A percentile compares a stretch with the other conserved stretches of the same genome.
Conservation (phyloP, 2,113 vertebrate genomes). For the Morone chrysops region DNA sequence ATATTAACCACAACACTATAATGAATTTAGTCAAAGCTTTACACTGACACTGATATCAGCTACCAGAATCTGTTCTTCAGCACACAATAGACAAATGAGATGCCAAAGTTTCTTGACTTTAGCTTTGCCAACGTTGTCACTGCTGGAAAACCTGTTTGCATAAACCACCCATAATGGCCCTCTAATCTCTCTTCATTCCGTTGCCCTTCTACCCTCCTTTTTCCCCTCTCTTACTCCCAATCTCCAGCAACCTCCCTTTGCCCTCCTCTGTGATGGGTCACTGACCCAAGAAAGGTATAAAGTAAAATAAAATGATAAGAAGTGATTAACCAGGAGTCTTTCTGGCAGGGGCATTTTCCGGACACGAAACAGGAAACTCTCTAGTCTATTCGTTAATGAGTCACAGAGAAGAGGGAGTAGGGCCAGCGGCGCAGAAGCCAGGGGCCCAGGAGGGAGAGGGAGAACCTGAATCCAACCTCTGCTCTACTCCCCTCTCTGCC, state of each 20-base stretch:
- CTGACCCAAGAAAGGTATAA: constrained; percentile 31
- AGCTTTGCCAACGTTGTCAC: not conserved
- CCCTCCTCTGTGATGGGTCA: constrained; percentile 11
- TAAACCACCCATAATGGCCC: not conserved
- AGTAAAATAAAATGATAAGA: constrained; percentile 47
- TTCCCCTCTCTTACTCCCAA: not conserved
- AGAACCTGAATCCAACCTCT: constrained; percentile 46
- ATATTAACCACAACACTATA: constrained; percentile 18
- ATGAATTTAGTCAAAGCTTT: not conserved
- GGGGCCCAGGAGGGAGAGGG: constrained; percentile 48
- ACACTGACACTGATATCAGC: not conserved
- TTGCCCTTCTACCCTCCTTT: not conserved
- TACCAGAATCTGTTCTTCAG: not conserved
- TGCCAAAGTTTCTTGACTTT: not conserved
- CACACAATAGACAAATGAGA: not conserved
- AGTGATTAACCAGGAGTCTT: constrained; percentile 55
- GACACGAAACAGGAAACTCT: constrained; percentile 60
- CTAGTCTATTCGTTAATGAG: constrained; percentile 61
- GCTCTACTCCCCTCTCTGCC: constrained; percentile 12
- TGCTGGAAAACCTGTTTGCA: not conserved
- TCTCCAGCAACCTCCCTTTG: not conserved
- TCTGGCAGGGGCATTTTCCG: constrained; percentile 11
- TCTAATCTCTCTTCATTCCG: not conserved
- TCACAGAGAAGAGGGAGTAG: constrained; percentile 51
- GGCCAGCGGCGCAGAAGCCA: constrained; percentile 37